Conservation (phyloP, 2,888 invertebrate species). For the Celastrina argiolus region DNA sequence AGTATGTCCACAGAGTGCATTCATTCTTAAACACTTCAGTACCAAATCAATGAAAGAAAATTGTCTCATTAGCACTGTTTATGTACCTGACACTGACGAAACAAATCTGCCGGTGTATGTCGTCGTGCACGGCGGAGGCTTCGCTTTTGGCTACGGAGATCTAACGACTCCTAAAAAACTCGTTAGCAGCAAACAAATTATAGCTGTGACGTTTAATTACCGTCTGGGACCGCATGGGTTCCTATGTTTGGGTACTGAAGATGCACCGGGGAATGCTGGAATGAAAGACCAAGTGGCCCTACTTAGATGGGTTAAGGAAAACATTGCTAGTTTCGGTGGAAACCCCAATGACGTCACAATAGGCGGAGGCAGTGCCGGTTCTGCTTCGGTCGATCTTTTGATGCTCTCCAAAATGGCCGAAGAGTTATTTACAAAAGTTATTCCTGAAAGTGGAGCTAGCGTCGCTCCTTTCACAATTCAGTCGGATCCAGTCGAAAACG, state of each 20-base stretch:
- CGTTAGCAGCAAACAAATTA: conserved; percentile 40
- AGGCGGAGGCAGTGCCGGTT: conserved; percentile 49
- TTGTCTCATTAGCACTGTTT: conserved; percentile 39
- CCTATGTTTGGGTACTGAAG: conserved; percentile 49
- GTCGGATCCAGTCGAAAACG: conserved; percentile 45
- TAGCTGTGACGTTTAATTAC: conserved; percentile 50
- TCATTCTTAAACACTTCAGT: not conserved
- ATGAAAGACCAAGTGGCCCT: conserved; percentile 55
- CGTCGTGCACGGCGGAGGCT: conserved; percentile 61
- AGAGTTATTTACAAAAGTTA: conserved; percentile 33
- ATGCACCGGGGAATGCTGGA: conserved; percentile 55
- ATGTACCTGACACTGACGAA: conserved; percentile 36
- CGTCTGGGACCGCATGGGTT: conserved; percentile 48
- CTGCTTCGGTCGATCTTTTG: conserved; percentile 45
- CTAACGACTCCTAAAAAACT: conserved; percentile 35
- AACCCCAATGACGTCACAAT: conserved; percentile 55
- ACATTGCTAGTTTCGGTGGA: conserved; percentile 34
- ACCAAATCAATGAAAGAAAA: conserved; percentile 34
- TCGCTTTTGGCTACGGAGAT: conserved; percentile 48
- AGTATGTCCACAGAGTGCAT: conserved; percentile 39
- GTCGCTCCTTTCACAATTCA: conserved; percentile 41
- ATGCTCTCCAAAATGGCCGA: conserved; percentile 43
- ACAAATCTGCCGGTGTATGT: conserved; percentile 53
- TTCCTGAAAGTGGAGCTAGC: conserved; percentile 47
- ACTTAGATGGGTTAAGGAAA: conserved; percentile 40